These are phyloP conservation scores for Cephalopholis sonnerati DNA, from an alignment of 2,113 vertebrate species.

Conservation along the genomic window DNA sequence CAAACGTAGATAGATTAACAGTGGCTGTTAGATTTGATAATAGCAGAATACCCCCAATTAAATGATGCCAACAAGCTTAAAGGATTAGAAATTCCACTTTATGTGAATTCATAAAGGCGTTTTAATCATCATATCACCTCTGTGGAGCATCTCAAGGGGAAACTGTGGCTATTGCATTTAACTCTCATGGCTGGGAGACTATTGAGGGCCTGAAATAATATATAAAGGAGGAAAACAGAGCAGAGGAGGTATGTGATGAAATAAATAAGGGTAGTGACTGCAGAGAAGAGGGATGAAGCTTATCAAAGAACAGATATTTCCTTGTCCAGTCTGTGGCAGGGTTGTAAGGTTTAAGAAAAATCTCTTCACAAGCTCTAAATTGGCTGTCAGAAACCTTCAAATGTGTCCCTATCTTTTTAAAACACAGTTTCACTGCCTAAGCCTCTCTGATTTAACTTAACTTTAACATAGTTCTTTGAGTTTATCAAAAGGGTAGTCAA, in stretches of 20 bases:
- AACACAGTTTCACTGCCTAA: conserved; percentile 39
- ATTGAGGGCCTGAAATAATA: background rate
- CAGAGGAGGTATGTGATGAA: conserved; percentile 30
- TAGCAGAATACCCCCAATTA: conserved; percentile 9
- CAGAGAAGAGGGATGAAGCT: conserved; percentile 35
- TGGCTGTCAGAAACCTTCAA: conserved; percentile 54
- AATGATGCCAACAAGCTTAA: conserved; percentile 33
- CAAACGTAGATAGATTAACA: background rate
- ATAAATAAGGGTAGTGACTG: conserved; percentile 16
- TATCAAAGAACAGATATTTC: conserved; percentile 57
- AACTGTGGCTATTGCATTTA: background rate
- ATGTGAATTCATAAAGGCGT: conserved; percentile 30
- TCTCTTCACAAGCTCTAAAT: conserved; percentile 17
- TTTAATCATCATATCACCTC: conserved; percentile 34
- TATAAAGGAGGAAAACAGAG: conserved; percentile 16
- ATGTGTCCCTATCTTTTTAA: conserved; percentile 46
- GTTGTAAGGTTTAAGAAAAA: conserved; percentile 8
- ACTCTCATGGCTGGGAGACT: conserved; percentile 9
- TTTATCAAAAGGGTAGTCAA: conserved; percentile 8
- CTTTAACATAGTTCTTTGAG: background rate
- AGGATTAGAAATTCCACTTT: conserved; percentile 27
- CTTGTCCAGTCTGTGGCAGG: conserved; percentile 2
- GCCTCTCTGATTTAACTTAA: conserved; percentile 19
- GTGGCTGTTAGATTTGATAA: conserved; percentile 36
- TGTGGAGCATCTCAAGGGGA: background rate